Base-by-base conservation (phyloP, 2,888 invertebrate species). In the Ormyrus thymus region DNA sequence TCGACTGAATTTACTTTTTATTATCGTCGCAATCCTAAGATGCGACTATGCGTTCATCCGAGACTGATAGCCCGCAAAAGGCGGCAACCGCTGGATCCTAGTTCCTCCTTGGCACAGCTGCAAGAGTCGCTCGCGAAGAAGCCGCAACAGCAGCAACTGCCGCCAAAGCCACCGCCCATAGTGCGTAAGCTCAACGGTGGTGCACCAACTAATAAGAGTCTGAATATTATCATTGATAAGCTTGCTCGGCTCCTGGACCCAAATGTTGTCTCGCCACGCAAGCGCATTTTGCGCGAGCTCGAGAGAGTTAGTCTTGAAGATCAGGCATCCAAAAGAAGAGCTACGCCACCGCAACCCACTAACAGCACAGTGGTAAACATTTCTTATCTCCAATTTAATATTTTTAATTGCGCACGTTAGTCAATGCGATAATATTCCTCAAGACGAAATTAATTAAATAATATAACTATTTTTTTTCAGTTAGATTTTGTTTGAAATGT, bases 281-380 rank as follows among this genome's bases (percentile, higher is more conserved):
- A 96, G 88, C 93, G 96, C 84, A 95, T 96, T 90, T 91, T 96
- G 81, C 93, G 96, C 74, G 96, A 96, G 89, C 92, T 96, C 87
- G 96, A 96, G 88, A 92, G 94, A 86, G 95, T 95, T 7, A 94
- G 93, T 82, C 91, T 94, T 80, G 94, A 94, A 87, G 95, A 95
- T 85, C 92, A 92, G 84, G 93, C 93, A 59, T 92, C 90, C 71
- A 94, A 94, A 87, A 91, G 94, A 80, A 87, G 90, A 43, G 88
- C 90, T 13, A 88, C 90, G 46, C 89, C 89, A 1, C 88, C 89
- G 1, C 89, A 89, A 70, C 85, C 88, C 15, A 53, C 83, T 64
- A 81, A 71, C n/a, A 81, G 45, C 45, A 59, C 59, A 53, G n/a
- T 73, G 64, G 81, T 81, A 61, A 73, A 29, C 29, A 29, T 29